Base-by-base conservation (phyloP, 2,888 invertebrate genomes). In the Limulus polyphemus region DNA sequence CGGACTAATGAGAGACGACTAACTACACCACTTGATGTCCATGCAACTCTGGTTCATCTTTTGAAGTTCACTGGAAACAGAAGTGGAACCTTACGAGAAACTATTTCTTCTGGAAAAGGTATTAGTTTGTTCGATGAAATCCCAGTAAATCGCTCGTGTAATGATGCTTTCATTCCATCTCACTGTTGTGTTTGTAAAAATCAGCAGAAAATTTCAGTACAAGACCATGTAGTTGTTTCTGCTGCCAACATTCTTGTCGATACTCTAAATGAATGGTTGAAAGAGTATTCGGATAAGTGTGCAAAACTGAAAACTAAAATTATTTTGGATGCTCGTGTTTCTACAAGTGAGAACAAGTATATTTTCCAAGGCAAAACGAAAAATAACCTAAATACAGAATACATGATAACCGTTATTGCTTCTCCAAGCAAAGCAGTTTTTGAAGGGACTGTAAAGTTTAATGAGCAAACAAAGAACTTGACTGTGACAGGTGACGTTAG, bases 21-120 rank as follows among this genome's bases (percentile, higher is more conserved):
- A 13, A 87, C 88, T 0, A 88, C 88, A 0, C 88, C 88, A 0
- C 91, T 83, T 74, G 92, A 93, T 75, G 76, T 93, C 10, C 84
- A 90, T 74, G 85, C 86, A 68, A 91, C 90, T 0, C 74, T 94
- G 57, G 68, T 78, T 12, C 87, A 91, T 74, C 76, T 92, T 10
- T 73, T 84, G 11, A 75, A 84, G 65, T 77, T 81, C 12, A 59
- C 56, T 16, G 16, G 51, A n/a, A n/a, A 14, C 16, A n/a, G 7
- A 51, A n/a, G 7, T 51, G 14, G 51, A n/a, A 16, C n/a, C 7
- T 14, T 63, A 11, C 59, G 59, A 16, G 13, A 54, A 13, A 11
- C 16, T 11, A 11, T 3, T 17, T 11, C 11, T 7, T 16, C 51
- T 11, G 14, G 51, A 5, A 14, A 51, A n/a, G 51, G 51, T 16